Percentiles rank a stretch among this genome's conserved stretches.
phyloP scores from a whole-genome alignment of 1,140 invertebrate species.

The Rhyzopertha dominica region DNA sequence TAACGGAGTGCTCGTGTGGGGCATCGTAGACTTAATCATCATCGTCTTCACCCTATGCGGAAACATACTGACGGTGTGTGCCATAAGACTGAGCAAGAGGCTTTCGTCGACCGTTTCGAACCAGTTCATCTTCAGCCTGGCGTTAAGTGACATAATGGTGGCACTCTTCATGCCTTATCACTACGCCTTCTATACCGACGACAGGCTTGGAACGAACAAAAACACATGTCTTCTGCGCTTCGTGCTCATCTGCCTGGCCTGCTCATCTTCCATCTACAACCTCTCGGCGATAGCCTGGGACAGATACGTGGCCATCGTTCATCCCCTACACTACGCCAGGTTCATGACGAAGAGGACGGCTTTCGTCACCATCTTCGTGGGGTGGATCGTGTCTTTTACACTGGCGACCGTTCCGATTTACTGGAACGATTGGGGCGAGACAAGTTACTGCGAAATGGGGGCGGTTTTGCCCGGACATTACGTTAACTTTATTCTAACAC shows the following conservation, averaged over 20 bases:
- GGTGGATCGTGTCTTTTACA: slow-evolving; percentile 58
- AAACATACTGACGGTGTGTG: slow-evolving; percentile 66
- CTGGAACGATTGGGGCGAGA: slow-evolving; percentile 62
- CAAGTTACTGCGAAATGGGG: slow-evolving; percentile 31
- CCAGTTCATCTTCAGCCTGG: slow-evolving; percentile 67
- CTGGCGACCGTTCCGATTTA: slow-evolving; percentile 62
- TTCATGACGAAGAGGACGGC: slow-evolving; percentile 61
- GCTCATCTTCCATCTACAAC: slow-evolving; percentile 72
- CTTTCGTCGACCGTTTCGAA: slow-evolving; percentile 62
- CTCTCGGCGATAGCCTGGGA: slow-evolving; percentile 79
- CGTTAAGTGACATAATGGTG: slow-evolving; percentile 67
- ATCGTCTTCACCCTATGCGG: slow-evolving; percentile 61
- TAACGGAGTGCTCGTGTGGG: slow-evolving; percentile 50
- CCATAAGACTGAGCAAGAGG: slow-evolving; percentile 59
- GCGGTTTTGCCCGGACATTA: slow-evolving; percentile 52
- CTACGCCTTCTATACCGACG: slow-evolving; percentile 61
- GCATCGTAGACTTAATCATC: slow-evolving; percentile 57
- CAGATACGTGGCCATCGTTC: slow-evolving; percentile 75
- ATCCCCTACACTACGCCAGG: slow-evolving; percentile 70
- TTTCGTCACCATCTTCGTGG: slow-evolving; percentile 53
- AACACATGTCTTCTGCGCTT: slow-evolving; percentile 63
- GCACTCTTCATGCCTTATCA: slow-evolving; percentile 69
- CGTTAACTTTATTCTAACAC: slow-evolving; percentile 60
- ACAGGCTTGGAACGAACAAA: slow-evolving; percentile 52
- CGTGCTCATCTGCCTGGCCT: slow-evolving; percentile 64